These are phyloP conservation scores for Astreopora myriophthalma DNA, from an alignment of 64 coral and sea anemone species.

Conservation along the genomic window DNA sequence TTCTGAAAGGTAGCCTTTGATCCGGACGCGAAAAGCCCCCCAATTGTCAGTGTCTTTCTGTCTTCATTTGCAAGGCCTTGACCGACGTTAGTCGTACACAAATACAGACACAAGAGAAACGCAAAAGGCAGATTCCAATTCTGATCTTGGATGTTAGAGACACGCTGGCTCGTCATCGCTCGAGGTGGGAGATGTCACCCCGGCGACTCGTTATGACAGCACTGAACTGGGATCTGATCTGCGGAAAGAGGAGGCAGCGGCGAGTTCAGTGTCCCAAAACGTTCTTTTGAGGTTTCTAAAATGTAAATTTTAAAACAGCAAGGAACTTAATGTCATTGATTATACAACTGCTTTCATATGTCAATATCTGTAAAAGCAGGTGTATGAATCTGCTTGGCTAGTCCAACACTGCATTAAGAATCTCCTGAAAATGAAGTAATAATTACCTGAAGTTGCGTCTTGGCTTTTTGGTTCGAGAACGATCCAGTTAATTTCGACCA, in stretches of 20 bases:
- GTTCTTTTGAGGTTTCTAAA: neutral
- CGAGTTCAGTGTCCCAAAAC: neutral
- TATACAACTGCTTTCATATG: neutral
- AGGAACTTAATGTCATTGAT: neutral
- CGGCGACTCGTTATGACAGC: neutral
- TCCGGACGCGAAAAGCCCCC: conserved; percentile 66
- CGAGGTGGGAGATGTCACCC: neutral
- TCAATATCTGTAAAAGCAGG: neutral
- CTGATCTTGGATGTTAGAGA: neutral
- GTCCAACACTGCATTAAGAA: neutral
- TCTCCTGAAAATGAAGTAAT: neutral
- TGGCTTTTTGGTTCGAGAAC: neutral
- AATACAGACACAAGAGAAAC: neutral
- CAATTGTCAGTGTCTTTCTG: conserved; percentile 39
- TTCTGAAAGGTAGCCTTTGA: conserved; percentile 73
- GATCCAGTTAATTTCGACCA: neutral
- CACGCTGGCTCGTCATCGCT: neutral
- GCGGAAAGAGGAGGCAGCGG: neutral
- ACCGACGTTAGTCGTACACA: neutral
- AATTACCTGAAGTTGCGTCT: neutral
- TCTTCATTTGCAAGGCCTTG: neutral
- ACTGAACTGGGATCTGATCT: neutral
- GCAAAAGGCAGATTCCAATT: neutral
- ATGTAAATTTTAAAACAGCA: neutral
- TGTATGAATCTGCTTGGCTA: neutral